Percentiles rank a stretch among this genome's conserved stretches.
These are phyloP conservation scores for Watsonalla binaria DNA, from an alignment of 2,888 invertebrate species.

Conservation along the genomic window DNA sequence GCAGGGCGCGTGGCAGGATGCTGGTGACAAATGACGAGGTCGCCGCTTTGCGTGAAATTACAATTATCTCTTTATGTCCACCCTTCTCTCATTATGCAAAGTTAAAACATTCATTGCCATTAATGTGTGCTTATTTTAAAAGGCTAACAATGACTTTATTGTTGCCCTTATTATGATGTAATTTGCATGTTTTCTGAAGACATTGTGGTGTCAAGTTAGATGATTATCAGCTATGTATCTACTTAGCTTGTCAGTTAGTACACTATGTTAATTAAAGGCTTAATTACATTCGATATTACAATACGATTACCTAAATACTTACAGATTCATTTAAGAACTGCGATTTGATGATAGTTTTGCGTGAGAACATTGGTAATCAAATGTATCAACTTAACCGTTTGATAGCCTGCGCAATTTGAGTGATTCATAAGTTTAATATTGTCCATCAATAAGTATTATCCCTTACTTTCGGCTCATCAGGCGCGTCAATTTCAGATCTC, in stretches of 20 bases:
- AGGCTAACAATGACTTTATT: not conserved
- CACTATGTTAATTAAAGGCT: no score
- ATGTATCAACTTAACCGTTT: not conserved
- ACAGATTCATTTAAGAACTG: no score
- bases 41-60: slow-evolving; percentile 66
- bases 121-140: slow-evolving; percentile 24
- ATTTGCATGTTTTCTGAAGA: not conserved
- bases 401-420: not conserved
- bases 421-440: not conserved
- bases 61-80: slow-evolving; percentile 67
- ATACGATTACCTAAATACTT: no score
- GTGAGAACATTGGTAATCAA: not conserved
- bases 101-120: slow-evolving; percentile 50
- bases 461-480: slow-evolving; percentile 66
- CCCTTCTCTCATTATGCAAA: slow-evolving; percentile 72
- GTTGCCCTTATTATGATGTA: not conserved
- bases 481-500: slow-evolving; percentile 67
- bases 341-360: no score
- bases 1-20: slow-evolving; percentile 72
- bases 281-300: no score
- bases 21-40: slow-evolving; percentile 74
- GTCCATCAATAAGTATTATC: slow-evolving; percentile 15
- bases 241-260: no score
- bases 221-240: no score
- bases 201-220: no score